Evolutionary conservation across 2,113 vertebrate genomes (phyloP), one percentile per base, ranked within the genome.

Genomic region (Carettochelys insculpta): DNA sequence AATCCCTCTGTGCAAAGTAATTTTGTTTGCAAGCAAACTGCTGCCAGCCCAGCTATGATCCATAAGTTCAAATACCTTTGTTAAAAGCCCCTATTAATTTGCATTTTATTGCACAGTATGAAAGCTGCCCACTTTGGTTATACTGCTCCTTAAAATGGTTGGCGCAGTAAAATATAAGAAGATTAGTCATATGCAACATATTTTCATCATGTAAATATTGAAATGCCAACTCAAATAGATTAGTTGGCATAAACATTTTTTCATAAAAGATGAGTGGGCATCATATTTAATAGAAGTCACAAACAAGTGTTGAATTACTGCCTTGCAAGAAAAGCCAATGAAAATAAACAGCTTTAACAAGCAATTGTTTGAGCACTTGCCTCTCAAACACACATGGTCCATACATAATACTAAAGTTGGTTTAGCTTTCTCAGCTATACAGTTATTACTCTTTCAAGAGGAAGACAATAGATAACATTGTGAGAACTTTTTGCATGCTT

Each of bases 21-120:
- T 90, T 94, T 91, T 68, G 22, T 92, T 77, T 86, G 82, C 82
- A 85, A 91, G 31, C 61, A 95, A 95, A 95, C 81, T 41, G 77
- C 6, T 91, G 65, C n/a, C 51, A 85, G 94, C 45, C 22, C 58
- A 93, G 68, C 56, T 88, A 87, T 29, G 83, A 95, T 53, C 91
- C 78, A 31, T 47, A 85, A 86, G 89, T 92, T 94, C 92, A 92
- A 89, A 92, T 47, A 87, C 76, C 48, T 93, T 95, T 88, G 47
- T 81, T 97, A 92, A 95, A 96, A 96, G 50, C 89, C 51, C 92
- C 94, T 92, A 91, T 96, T 96, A 56, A 95, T 95, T 94, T 94
- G 73, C 81, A 94, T 45, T 89, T 95, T 94, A 96, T 91, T 93
- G 79, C 77, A 78, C 45, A 86, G 90, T 17, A 65, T 87, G 92